Base-by-base conservation (phyloP, 2,113 vertebrate genomes). In the Nematolebias whitei region DNA sequence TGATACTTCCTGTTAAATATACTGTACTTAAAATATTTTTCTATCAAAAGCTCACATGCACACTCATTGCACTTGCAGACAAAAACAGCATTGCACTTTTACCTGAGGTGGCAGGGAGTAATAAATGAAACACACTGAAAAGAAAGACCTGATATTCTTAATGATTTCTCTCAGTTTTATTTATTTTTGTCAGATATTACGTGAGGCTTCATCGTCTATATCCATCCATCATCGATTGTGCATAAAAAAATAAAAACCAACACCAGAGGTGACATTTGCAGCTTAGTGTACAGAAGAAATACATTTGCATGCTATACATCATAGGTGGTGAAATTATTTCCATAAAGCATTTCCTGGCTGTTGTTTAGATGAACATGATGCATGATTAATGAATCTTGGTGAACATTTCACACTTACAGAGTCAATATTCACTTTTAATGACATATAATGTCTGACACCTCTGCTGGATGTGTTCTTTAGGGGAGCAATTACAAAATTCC, bases 361-460 rank as follows among this genome's bases (percentile, higher is more conserved):
- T 29, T 29, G 26, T 29, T 29, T 23, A 8, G 12, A 20, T 10
- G 3, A 41, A 52, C 49, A 47, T 23, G 18, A 53, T 53, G 8
- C 45, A 65, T 40, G 47, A 43, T 10, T 47, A 60, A 71, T 60
- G 23, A 54, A 44, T 48, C 14, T 38, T n/a, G 2, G 58, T 44
- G n/a, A n/a, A n/a, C n/a, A n/a, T n/a, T 32, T 64, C 9, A 32
- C 11, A 57, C 64, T 64, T 41, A 50, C 3, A 43, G 22, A 69
- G 84, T 78, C 79, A 78, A 85, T 83, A 70, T 55, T 70, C n/a
- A 41, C 41, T 58, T 18, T 47, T 56, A 59, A 60, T 56, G 5
- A 73, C 52, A 40, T 13, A 20, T 32, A n/a, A 8, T 19, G 22
- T 44, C 24, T 49, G 56, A 53, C 43, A 48, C 63, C 23, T 44